phyloP scores from a whole-genome alignment of 2,797 vertebrate genomes.

The Semaprochilodus insignis region DNA sequence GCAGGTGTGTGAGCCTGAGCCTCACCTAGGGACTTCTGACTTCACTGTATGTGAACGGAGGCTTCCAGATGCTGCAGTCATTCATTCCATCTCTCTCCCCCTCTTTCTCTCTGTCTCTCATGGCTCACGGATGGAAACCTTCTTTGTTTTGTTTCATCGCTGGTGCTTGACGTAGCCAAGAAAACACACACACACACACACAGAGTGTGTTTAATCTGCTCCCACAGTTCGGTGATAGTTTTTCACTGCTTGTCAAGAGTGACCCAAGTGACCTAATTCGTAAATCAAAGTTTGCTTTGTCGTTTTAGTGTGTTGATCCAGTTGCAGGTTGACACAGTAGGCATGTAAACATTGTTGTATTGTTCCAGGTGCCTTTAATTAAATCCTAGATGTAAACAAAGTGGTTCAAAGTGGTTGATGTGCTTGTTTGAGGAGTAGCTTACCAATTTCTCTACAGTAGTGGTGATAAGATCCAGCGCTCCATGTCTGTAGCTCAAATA shows the following conservation, averaged over 20 bases:
- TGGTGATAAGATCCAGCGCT: too few species aligned
- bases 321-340: background rate
- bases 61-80: conserved; percentile 31
- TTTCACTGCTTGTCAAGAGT: background rate
- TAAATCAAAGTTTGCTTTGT: background rate
- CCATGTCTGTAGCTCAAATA: too few species aligned
- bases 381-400: too few species aligned
- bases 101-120: background rate
- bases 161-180: background rate
- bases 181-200: background rate
- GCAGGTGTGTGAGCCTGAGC: conserved; percentile 1
- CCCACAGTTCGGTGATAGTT: background rate
- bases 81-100: background rate
- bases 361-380: too few species aligned
- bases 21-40: conserved; percentile 12
- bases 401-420: too few species aligned
- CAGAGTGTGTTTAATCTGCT: background rate
- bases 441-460: too few species aligned
- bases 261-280: background rate
- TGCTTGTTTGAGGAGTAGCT: too few species aligned
- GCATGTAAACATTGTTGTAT: too few species aligned
- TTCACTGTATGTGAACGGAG: conserved; percentile 11
- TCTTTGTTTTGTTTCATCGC: background rate
- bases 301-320: background rate
- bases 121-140: conserved; percentile 2